Evolutionary conservation across 2,797 vertebrate species (phyloP).

Genomic region (Gorsachius magnificus): DNA sequence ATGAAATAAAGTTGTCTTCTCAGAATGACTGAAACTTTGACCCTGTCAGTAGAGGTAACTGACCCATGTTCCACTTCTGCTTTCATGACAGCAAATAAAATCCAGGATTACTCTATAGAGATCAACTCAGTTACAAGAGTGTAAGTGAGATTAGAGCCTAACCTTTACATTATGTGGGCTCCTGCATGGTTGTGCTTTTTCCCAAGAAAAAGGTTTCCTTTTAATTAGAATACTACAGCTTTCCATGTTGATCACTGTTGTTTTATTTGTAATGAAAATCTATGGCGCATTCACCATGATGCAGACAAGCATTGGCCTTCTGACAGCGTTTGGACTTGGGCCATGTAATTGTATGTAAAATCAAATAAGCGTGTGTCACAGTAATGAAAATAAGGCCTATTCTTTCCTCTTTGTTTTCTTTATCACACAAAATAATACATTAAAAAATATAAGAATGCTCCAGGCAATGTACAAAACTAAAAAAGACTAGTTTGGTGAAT

Average conservation of each 20-base stretch:
- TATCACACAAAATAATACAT: not conserved
- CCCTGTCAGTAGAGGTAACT: not conserved
- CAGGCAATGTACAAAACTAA: not conserved
- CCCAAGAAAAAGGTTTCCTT: not conserved
- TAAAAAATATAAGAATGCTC: not conserved
- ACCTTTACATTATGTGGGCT: not conserved
- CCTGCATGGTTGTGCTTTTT: not conserved
- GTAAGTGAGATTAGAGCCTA: not conserved
- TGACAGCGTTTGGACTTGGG: not conserved
- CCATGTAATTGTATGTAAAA: not conserved
- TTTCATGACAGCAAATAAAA: slow-evolving; percentile 3
- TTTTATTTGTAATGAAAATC: not conserved
- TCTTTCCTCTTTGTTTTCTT: not conserved
- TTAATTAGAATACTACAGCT: not conserved
- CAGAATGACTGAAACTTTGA: not conserved
- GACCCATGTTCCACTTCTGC: not conserved
- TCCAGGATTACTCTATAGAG: not conserved
- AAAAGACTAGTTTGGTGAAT: slow-evolving; percentile 42
- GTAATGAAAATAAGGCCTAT: not conserved
- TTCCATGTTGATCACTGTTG: not conserved
- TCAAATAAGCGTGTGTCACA: not conserved
- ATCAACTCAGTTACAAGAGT: not conserved
- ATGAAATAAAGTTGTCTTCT: not conserved
- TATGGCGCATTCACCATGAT: not conserved
- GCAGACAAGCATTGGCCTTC: not conserved